A percentile compares a stretch with the other conserved stretches of the same genome.
These are phyloP conservation scores for Aleiodes alternator DNA, from an alignment of 2,888 invertebrate species.

Conservation along the genomic window DNA sequence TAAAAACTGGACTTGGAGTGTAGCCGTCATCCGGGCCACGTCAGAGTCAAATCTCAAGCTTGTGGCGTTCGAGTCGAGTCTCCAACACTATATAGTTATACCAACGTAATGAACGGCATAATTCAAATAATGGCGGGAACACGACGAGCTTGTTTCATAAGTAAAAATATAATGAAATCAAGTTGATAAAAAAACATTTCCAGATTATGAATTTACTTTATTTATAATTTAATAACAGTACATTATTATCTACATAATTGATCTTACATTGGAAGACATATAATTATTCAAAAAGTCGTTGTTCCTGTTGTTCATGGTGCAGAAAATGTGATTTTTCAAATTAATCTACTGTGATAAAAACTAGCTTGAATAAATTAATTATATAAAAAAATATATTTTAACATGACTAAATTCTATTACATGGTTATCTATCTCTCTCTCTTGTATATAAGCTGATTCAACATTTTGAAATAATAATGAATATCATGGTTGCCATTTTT, in stretches of 20 bases:
- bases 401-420: no score
- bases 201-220: constrained; percentile 8
- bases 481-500: constrained; percentile 1
- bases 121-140: no score
- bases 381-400: no score
- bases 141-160: no score
- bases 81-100: no score
- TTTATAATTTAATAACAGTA: constrained; percentile 19
- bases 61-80: neutral
- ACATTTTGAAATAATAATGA: constrained; percentile 11
- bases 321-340: no score
- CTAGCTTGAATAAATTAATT: no score
- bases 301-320: neutral
- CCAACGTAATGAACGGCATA: no score
- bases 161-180: no score
- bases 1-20: constrained; percentile 38
- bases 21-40: constrained; percentile 65
- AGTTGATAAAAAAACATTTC: neutral
- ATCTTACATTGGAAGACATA: constrained; percentile 31
- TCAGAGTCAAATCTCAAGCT: constrained; percentile 51
- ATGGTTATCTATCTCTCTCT: no score
- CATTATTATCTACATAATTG: constrained; percentile 20
- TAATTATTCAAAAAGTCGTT: constrained; percentile 13
- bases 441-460: no score
- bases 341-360: no score